These are phyloP conservation scores for Globia sparganii DNA, from an alignment of 2,888 invertebrate genomes.

Conservation along the genomic window DNA sequence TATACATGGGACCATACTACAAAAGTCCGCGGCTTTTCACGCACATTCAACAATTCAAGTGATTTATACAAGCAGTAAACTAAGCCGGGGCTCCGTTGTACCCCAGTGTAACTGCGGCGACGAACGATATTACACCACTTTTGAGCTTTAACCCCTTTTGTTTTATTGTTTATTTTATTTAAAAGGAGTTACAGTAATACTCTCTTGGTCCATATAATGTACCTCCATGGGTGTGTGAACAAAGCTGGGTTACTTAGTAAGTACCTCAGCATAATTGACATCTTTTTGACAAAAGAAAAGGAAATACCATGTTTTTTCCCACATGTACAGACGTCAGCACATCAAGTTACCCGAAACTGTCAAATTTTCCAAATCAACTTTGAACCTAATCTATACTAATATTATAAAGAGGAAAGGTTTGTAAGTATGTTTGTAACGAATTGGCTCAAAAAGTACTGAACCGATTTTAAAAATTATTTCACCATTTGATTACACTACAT, in stretches of 20 bases:
- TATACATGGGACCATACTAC: slow-evolving; percentile 53
- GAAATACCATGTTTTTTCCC: not conserved
- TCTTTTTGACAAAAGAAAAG: not conserved
- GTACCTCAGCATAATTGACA: not conserved
- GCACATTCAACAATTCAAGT: slow-evolving; percentile 89
- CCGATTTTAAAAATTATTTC: too few relatives aligned
- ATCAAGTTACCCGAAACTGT: too few relatives aligned
- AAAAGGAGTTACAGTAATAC: slow-evolving; percentile 22
- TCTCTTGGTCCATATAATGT: slow-evolving; percentile 22
- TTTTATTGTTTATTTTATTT: slow-evolving; percentile 58
- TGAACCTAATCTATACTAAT: too few relatives aligned
- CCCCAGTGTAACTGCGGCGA: slow-evolving; percentile 63
- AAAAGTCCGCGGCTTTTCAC: slow-evolving; percentile 82
- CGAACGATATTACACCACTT: slow-evolving; percentile 56
- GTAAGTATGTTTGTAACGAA: too few relatives aligned
- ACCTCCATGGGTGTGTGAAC: too few relatives aligned
- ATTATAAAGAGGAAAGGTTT: too few relatives aligned
- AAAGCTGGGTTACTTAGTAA: not conserved
- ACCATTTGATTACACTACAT: too few relatives aligned
- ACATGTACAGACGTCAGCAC: too few relatives aligned
- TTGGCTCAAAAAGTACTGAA: too few relatives aligned
- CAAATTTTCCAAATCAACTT: too few relatives aligned
- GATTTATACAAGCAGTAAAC: slow-evolving; percentile 87
- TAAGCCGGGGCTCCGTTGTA: slow-evolving; percentile 69
- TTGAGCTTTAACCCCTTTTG: slow-evolving; percentile 48